Evolutionary conservation across 2,113 vertebrate species (phyloP).

Genomic region (Callipepla californica): DNA sequence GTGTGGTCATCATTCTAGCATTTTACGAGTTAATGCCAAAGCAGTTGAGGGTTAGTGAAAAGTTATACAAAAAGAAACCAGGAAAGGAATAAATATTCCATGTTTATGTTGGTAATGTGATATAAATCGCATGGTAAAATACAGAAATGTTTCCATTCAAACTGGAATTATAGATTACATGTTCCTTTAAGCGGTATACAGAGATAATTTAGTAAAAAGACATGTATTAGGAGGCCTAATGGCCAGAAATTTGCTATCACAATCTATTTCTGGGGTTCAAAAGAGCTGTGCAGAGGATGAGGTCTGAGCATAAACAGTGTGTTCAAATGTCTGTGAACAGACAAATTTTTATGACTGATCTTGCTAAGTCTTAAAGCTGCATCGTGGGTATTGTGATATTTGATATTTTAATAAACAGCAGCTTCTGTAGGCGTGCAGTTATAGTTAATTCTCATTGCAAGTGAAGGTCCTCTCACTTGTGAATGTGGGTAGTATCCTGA

Average conservation of each 20-base stretch:
- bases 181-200: conserved; percentile 5
- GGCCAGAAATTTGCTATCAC: conserved; percentile 25
- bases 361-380: neutral
- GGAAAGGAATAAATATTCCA: conserved; percentile 31
- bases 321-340: neutral
- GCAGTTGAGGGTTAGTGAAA: neutral
- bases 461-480: neutral
- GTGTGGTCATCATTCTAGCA: neutral
- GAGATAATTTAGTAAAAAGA: conserved; percentile 43
- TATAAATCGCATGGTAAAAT: conserved; percentile 51
- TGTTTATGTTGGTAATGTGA: conserved; percentile 33
- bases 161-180: conserved; percentile 18
- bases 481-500: neutral
- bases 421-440: neutral
- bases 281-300: neutral
- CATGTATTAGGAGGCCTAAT: conserved; percentile 20
- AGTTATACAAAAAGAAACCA: neutral
- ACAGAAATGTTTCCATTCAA: conserved; percentile 35
- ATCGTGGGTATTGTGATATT: neutral
- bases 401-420: neutral
- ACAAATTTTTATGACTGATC: neutral
- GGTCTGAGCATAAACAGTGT: conserved; percentile 11
- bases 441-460: neutral
- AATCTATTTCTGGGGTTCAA: neutral
- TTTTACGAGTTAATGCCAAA: conserved; percentile 22